Base-by-base conservation (phyloP, 2,113 vertebrate species). In the Semnornis frantzii region DNA sequence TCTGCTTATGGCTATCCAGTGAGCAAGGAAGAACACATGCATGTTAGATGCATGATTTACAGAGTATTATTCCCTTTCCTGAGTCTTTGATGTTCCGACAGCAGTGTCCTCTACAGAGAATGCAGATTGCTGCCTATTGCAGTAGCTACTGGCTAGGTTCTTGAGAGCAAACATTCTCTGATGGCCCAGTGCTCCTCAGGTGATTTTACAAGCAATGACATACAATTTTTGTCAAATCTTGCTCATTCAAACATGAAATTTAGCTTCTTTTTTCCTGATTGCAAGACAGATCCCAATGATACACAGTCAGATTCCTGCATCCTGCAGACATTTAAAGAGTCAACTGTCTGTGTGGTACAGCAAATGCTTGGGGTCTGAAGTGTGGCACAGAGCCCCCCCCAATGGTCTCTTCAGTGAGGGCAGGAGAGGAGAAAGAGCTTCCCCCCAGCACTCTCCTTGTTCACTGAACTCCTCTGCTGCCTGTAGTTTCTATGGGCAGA, bases 51-150 rank as follows among this genome's bases (percentile, higher is more conserved):
- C 44, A 75, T 93, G 95, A 96, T 95, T 97, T 94, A 96, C 84
- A 93, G 84, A 86, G 70, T 81, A 85, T 96, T 94, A 92, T 74
- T 94, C 15, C 3, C 31, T 95, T 86, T 81, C 62, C 90, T 92
- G 70, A 69, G 76, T 93, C 85, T 92, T 82, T 90, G 85, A 87
- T 96, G 95, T 94, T 96, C 90, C 84, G 85, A 92, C 85, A 82
- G 63, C 50, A 89, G 80, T 28, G 52, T 81, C 65, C 57, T 95
- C 84, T 96, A 73, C 92, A 96, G 89, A 85, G 95, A 94, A 94
- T 74, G 92, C 82, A 96, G 94, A 95, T 82, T 92, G 75, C 91
- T 88, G 72, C 92, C 91, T 91, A 96, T 93, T 96, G 90, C 92
- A 94, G 92, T 82, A 92, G 87, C 68, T 93, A 77, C 78, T 82